Percentiles rank a stretch among this genome's conserved stretches.
These are phyloP conservation scores for Guaruba guarouba DNA, from an alignment of 2,113 vertebrate genomes.

Conservation along the genomic window DNA sequence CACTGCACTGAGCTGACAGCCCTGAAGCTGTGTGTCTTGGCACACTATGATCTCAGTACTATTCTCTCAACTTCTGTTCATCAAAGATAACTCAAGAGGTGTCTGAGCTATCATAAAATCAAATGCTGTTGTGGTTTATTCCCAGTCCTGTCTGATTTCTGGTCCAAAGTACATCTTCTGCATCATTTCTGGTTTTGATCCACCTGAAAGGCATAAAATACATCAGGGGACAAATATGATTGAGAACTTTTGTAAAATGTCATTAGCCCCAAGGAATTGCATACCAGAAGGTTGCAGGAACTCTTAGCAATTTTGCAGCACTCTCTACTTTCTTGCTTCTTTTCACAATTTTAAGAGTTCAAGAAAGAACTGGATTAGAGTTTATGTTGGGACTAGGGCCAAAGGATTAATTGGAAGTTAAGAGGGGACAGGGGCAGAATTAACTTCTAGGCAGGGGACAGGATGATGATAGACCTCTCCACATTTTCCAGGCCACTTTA, in stretches of 20 bases:
- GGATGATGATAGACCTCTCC: neutral
- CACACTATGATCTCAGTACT: neutral
- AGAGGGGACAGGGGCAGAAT: neutral
- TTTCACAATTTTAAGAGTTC: neutral
- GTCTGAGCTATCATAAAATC: neutral
- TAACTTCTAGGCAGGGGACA: neutral
- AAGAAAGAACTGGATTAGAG: neutral
- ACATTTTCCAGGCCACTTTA: constrained; percentile 5
- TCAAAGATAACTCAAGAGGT: neutral
- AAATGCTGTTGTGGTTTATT: neutral
- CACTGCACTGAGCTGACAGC: neutral
- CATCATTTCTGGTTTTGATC: neutral
- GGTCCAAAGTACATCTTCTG: neutral
- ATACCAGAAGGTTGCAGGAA: neutral
- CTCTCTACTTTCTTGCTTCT: neutral
- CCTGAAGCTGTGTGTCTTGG: neutral
- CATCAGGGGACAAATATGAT: neutral
- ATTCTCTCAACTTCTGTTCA: neutral
- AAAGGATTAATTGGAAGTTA: neutral
- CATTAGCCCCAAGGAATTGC: neutral
- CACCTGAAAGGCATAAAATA: neutral
- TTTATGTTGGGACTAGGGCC: neutral
- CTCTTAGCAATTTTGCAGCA: neutral
- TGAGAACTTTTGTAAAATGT: neutral
- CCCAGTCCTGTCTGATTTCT: neutral